Percentiles rank a stretch among this genome's conserved stretches.
Conservation (phyloP, 2,797 vertebrate species). For the Pangasius larnaudii region DNA sequence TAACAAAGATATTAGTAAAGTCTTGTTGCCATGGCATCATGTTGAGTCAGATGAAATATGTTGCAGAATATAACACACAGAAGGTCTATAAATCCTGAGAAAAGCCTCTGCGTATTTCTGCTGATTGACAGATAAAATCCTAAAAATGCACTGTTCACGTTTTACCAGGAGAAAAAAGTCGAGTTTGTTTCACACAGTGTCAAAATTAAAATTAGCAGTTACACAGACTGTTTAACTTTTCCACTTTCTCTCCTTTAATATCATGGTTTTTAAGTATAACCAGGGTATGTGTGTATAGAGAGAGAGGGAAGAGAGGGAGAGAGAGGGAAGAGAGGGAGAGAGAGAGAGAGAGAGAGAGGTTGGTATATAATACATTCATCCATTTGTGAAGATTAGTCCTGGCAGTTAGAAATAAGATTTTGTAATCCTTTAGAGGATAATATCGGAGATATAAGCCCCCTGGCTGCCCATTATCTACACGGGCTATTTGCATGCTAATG, state of each 20-base stretch:
- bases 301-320: too few species aligned
- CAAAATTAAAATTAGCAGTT: background rate
- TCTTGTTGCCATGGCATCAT: slow-evolving; percentile 14
- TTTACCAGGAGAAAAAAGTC: background rate
- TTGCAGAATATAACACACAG: background rate
- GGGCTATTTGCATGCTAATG: slow-evolving; percentile 28
- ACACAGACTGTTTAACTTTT: background rate
- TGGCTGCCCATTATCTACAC: background rate
- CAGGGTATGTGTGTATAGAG: background rate
- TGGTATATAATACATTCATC: background rate
- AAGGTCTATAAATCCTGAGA: background rate
- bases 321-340: too few species aligned
- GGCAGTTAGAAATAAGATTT: background rate
- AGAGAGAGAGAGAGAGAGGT: background rate
- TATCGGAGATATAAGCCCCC: slow-evolving; percentile 1
- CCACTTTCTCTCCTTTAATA: background rate
- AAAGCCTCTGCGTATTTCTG: background rate
- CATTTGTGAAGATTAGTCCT: too few species aligned
- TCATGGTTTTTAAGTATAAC: background rate
- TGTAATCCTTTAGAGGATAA: background rate
- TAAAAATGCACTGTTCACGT: background rate
- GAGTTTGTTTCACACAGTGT: background rate
- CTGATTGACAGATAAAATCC: background rate
- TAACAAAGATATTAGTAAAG: background rate
- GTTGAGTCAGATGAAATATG: background rate